Evolutionary conservation across 2,113 vertebrate species (phyloP).

Genomic region (Rhadina sibilatrix): DNA sequence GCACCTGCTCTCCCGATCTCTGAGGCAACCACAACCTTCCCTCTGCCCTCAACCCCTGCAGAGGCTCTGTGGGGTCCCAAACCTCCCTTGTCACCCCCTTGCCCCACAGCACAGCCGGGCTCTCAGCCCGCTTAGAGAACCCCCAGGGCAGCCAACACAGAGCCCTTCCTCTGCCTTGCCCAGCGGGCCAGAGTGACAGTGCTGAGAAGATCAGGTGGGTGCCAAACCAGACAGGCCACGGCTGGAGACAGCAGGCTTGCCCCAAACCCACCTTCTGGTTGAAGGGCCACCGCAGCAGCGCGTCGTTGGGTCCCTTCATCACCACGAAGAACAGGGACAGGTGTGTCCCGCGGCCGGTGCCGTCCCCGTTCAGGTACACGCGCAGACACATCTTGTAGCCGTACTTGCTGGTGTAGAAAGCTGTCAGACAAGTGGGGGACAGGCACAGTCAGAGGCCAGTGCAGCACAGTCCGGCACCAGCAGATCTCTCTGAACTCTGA

Average conservation of each 20-base stretch:
- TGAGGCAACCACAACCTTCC: background rate
- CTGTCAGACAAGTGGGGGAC: conserved; percentile 28
- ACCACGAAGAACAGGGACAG: conserved; percentile 94
- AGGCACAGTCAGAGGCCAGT: background rate
- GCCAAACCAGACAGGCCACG: background rate
- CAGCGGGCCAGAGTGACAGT: rapidly evolving
- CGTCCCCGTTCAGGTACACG: conserved; percentile 89
- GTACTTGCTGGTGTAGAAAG: conserved; percentile 93
- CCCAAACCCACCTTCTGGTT: conserved; percentile 87
- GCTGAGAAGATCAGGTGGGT: rapidly evolving
- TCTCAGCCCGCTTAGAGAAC: background rate
- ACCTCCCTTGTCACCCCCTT: too few relatives aligned
- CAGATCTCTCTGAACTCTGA: background rate
- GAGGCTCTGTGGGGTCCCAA: background rate
- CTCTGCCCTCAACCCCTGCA: rapidly evolving
- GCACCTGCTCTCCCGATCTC: rapidly evolving
- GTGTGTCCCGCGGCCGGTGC: conserved; percentile 88
- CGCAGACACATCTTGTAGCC: conserved; percentile 97
- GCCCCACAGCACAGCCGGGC: rapidly evolving
- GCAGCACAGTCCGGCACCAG: background rate
- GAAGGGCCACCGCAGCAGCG: conserved; percentile 92
- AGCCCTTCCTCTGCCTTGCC: background rate
- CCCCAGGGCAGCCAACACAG: background rate
- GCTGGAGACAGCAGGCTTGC: background rate
- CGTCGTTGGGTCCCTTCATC: conserved; percentile 88